phyloP scores from a whole-genome alignment of 2,888 invertebrate species.

The Arctia plantaginis region DNA sequence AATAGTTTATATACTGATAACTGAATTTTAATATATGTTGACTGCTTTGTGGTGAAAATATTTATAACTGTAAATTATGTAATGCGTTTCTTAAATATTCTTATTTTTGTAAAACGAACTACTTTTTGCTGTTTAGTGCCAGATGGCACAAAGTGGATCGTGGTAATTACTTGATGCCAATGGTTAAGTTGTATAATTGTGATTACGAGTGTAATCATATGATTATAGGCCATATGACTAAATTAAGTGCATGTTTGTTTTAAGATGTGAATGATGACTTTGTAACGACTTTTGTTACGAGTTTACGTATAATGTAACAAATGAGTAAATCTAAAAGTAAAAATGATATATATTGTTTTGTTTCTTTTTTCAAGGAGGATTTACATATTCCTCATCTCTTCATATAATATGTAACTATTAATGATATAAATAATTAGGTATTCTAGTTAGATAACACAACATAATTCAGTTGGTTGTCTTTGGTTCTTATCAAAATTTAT shows the following conservation, averaged over 20 bases:
- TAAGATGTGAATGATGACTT: not conserved
- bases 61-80: not conserved
- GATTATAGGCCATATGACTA: not conserved
- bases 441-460: not conserved
- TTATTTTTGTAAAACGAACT: too few species aligned
- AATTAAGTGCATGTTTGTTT: not conserved
- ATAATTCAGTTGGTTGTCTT: not conserved
- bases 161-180: conserved; percentile 12
- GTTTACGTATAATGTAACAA: not conserved
- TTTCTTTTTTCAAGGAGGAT: not conserved
- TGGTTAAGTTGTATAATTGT: not conserved
- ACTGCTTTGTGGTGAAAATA: conserved; percentile 3
- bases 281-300: too few species aligned
- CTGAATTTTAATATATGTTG: not conserved
- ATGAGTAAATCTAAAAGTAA: not conserved
- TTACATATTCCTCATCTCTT: not conserved
- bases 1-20: not conserved
- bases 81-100: not conserved
- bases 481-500: not conserved
- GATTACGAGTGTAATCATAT: not conserved
- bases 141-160: not conserved
- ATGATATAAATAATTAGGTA: not conserved
- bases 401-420: not conserved
- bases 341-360: not conserved
- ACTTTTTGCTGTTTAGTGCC: not conserved